phyloP scores from a whole-genome alignment of 2,113 vertebrate species.

The Hymenochirus boettgeri region DNA sequence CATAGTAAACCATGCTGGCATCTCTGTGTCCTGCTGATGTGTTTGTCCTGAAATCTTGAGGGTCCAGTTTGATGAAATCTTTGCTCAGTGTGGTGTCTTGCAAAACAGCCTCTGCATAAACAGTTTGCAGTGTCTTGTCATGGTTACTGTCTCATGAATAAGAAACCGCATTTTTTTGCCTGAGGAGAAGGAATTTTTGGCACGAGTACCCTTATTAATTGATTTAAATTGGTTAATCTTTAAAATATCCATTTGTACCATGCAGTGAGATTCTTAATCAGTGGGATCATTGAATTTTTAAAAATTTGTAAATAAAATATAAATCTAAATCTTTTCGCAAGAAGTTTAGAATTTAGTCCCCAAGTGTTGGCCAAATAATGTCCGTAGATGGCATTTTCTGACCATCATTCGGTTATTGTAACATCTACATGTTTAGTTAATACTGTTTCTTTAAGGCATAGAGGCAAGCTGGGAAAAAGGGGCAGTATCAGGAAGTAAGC shows the following conservation, averaged over 20 bases:
- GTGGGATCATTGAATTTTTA: too few relatives aligned
- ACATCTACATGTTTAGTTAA: too few relatives aligned
- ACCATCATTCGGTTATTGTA: too few relatives aligned
- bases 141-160: conserved; percentile 13
- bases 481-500: too few relatives aligned
- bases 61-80: conserved; percentile 43
- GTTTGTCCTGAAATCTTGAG: conserved; percentile 44
- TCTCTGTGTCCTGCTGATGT: conserved; percentile 36
- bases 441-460: too few relatives aligned
- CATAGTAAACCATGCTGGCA: conserved; percentile 44
- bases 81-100: conserved; percentile 11
- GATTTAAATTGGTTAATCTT: background rate
- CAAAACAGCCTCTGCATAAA: conserved; percentile 23
- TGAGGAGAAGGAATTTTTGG: background rate
- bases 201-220: background rate
- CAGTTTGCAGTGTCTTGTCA: conserved; percentile 8
- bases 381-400: too few relatives aligned
- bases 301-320: too few relatives aligned
- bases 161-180: background rate
- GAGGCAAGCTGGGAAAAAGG: too few relatives aligned
- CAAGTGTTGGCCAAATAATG: too few relatives aligned
- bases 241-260: background rate
- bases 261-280: too few relatives aligned
- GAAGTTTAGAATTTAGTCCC: too few relatives aligned
- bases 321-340: too few relatives aligned